Evolutionary conservation across 2,113 vertebrate species (phyloP), one percentile per base, ranked within the genome.

Genomic region (Blennius ocellaris): DNA sequence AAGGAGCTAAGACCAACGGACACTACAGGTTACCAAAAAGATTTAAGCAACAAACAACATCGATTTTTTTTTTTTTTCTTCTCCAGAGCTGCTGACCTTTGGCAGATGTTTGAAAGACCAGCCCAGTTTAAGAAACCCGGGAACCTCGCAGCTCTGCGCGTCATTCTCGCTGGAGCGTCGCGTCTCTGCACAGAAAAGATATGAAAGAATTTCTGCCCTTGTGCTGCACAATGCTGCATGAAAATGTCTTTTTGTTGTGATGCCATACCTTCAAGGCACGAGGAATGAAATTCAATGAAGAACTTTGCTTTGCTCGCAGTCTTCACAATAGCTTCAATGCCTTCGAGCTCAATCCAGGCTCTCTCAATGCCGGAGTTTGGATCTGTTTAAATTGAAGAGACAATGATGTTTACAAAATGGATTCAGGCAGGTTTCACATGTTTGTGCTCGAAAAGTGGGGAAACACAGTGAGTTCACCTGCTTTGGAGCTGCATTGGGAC

Each of bases 71-170:
- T n/a, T n/a, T n/a, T n/a, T n/a, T n/a, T n/a, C n/a, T n/a, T n/a
- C n/a, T n/a, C n/a, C n/a, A n/a, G n/a, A 38, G 37, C 5, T 1
- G 2, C 69, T 5, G 61, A 97, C 96, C 94, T 96, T 94, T 0
- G 96, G 95, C 49, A 97, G 90, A 11, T 96, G 93, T 83, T 94
- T 95, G 5, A 92, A 85, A 2, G 94, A 92, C 96, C 96, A 97
- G 68, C 91, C 89, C 54, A 96, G 72, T 84, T 93, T 96, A 59
- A 96, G 94, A 87, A 97, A 97, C 0, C 95, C 92, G 0, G 94
- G 92, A 62, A 95, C 84, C 12, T 96, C 95, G 16, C 94, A 94
- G 88, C 83, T 89, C 88, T 96, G 96, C 0, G 88, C 93, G 55
- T 95, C 94, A 86, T 96, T 97, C 61, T 95, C 95, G 53, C 82